phyloP scores from a whole-genome alignment of 2,113 vertebrate species.

The Microcebus lehilahytsara region DNA sequence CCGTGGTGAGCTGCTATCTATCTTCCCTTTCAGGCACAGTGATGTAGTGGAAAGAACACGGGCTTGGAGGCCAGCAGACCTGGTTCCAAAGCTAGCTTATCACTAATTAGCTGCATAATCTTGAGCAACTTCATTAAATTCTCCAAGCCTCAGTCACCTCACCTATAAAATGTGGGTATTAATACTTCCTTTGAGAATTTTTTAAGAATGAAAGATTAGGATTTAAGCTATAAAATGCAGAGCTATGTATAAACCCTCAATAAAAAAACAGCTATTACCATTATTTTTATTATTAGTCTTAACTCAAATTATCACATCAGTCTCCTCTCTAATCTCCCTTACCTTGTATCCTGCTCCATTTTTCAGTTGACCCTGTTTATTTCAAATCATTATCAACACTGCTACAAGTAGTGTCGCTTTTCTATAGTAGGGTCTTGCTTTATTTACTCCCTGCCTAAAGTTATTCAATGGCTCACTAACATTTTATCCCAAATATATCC shows the following conservation, averaged over 20 bases:
- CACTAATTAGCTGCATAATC: neutral
- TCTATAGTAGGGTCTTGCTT: neutral
- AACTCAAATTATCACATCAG: neutral
- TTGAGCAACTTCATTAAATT: neutral
- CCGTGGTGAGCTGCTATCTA: neutral
- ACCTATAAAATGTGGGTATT: neutral
- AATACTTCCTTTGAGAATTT: neutral
- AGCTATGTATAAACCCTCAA: neutral
- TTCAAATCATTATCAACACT: neutral
- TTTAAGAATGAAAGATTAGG: slow-evolving; percentile 27
- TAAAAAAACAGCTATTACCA: neutral
- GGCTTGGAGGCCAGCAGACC: neutral
- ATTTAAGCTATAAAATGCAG: neutral
- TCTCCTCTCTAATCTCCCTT: neutral
- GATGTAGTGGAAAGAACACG: neutral
- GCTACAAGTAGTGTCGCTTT: neutral
- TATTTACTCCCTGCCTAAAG: neutral
- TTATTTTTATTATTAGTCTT: neutral
- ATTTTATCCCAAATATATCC: neutral
- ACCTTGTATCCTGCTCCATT: neutral
- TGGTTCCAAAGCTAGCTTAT: neutral
- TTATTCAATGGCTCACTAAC: neutral
- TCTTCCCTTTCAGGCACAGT: neutral
- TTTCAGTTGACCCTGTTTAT: neutral
- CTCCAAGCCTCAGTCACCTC: neutral